Conservation (phyloP, 1,140 invertebrate genomes). For the Rhopalosiphum maidis region DNA sequence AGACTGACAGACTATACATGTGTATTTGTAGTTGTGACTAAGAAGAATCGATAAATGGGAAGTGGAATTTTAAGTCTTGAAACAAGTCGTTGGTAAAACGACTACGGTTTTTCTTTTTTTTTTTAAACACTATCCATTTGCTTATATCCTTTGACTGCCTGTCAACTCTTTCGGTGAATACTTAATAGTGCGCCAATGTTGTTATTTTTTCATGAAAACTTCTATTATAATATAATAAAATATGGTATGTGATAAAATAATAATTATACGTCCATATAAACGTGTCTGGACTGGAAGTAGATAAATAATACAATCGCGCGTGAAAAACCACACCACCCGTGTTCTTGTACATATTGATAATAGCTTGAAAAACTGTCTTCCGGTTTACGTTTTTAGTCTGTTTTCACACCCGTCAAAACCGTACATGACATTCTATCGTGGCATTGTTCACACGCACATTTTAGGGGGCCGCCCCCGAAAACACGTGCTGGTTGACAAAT, state of each 20-base stretch:
- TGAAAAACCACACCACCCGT: not conserved
- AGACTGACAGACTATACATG: not conserved
- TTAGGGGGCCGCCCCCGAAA: not conserved
- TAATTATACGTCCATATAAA: not conserved
- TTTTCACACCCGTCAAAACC: conserved; percentile 31
- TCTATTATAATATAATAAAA: not conserved
- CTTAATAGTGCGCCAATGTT: not conserved
- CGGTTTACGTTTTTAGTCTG: conserved; percentile 1
- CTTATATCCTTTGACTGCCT: not conserved
- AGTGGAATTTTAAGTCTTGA: not conserved
- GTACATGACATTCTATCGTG: not conserved
- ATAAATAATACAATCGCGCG: not conserved
- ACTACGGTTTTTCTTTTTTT: not conserved
- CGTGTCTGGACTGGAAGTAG: not conserved
- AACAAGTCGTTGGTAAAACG: not conserved
- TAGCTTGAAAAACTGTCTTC: not conserved
- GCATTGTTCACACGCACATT: conserved; percentile 41
- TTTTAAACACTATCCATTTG: not conserved
- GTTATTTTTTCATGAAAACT: not conserved
- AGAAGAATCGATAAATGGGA: not conserved
- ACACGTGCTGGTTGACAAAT: conserved; percentile 47
- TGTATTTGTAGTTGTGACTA: not conserved
- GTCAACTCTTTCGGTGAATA: not conserved
- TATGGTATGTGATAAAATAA: not conserved
- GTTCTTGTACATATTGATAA: not conserved